Conservation (phyloP, 2,113 vertebrate genomes). For the Chlamydotis undulata region DNA sequence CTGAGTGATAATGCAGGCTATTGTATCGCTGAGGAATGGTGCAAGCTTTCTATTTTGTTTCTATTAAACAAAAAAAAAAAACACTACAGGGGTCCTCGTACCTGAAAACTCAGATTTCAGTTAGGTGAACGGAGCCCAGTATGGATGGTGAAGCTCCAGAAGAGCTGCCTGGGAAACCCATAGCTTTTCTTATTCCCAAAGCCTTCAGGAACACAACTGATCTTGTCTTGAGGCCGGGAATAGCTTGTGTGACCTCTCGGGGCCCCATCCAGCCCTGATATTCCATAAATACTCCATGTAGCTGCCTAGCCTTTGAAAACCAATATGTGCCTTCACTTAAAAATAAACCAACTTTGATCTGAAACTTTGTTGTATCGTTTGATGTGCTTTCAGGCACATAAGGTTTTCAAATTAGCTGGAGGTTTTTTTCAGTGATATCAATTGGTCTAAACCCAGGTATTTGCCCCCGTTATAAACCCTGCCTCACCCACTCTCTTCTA, state of each 20-base stretch:
- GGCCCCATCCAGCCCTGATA: background rate
- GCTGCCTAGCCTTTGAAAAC: constrained; percentile 22
- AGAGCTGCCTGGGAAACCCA: background rate
- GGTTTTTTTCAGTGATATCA: background rate
- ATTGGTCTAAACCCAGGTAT: background rate
- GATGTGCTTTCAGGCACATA: constrained; percentile 3
- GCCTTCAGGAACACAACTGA: background rate
- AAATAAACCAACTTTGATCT: constrained; percentile 28
- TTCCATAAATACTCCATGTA: background rate
- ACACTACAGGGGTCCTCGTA: background rate
- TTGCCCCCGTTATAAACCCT: background rate
- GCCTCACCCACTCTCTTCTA: background rate
- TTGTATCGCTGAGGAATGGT: background rate
- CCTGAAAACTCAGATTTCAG: background rate
- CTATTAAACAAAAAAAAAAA: background rate
- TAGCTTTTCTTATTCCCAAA: background rate
- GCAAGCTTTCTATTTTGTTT: background rate
- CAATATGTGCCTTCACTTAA: background rate
- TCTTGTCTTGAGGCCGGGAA: background rate
- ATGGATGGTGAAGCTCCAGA: background rate
- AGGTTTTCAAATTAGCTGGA: background rate
- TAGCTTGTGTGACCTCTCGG: background rate
- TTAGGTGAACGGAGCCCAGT: background rate
- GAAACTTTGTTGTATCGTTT: background rate
- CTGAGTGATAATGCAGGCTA: background rate